Percentiles rank a stretch among this genome's conserved stretches.
Conservation (phyloP, 1,140 invertebrate species). For the Drosophila lacertosa region DNA sequence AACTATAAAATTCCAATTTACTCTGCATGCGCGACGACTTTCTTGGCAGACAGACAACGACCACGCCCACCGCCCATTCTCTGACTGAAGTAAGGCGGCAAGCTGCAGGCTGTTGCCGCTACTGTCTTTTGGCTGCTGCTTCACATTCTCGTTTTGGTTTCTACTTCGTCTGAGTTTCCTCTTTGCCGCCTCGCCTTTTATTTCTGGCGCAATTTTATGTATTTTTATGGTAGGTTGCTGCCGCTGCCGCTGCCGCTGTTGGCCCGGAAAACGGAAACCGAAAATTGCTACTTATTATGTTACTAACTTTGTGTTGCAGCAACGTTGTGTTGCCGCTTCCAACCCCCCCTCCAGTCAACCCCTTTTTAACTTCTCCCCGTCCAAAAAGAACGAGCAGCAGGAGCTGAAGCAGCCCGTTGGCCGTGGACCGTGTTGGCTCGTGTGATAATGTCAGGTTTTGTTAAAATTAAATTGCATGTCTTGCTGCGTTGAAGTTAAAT, state of each 20-base stretch:
- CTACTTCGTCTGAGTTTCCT: slow-evolving; percentile 59
- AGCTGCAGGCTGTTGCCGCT: slow-evolving; percentile 36
- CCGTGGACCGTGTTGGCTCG: slow-evolving; percentile 51
- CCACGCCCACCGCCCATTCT: background rate
- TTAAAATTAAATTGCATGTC: slow-evolving; percentile 83
- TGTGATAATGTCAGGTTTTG: slow-evolving; percentile 82
- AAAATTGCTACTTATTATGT: slow-evolving; percentile 83
- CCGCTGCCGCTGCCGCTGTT: slow-evolving; percentile 52
- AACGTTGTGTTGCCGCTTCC: slow-evolving; percentile 15
- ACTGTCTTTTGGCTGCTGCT: slow-evolving; percentile 28
- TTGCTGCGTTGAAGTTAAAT: slow-evolving; percentile 79
- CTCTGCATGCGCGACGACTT: slow-evolving; percentile 73
- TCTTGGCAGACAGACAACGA: slow-evolving; percentile 70
- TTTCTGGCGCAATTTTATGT: slow-evolving; percentile 77
- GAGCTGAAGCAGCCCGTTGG: background rate
- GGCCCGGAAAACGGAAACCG: slow-evolving; percentile 80
- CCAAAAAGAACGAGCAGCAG: background rate
- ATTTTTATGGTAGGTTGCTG: slow-evolving; percentile 80
- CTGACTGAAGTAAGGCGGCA: background rate
- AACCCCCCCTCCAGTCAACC: background rate
- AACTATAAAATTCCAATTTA: slow-evolving; percentile 80
- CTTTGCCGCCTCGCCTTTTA: slow-evolving; percentile 28
- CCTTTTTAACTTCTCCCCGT: background rate
- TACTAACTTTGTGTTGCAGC: slow-evolving; percentile 78
- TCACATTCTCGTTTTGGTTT: slow-evolving; percentile 23